Evolutionary conservation across 2,888 invertebrate species (phyloP).

Genomic region (Drosophila prolongata): DNA sequence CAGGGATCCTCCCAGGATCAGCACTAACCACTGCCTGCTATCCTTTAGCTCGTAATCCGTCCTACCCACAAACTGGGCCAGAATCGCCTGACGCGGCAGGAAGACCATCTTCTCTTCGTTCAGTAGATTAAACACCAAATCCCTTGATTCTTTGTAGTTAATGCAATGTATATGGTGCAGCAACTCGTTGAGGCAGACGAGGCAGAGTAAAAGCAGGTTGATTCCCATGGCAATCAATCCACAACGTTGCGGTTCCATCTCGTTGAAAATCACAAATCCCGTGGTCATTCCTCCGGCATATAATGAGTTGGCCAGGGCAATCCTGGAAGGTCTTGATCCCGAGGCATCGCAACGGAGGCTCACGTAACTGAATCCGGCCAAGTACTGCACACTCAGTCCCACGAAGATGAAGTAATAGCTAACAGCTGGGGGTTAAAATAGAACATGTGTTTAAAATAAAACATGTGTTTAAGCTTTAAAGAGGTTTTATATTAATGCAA

Average conservation of each 20-base stretch:
- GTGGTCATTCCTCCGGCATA: slow-evolving; percentile 65
- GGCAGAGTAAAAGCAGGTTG: slow-evolving; percentile 50
- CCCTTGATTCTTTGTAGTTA: slow-evolving; percentile 75
- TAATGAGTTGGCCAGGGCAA: slow-evolving; percentile 70
- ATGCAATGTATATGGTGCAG: slow-evolving; percentile 69
- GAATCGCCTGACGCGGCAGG: slow-evolving; percentile 61
- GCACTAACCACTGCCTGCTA: slow-evolving; percentile 73
- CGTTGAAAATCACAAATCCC: slow-evolving; percentile 75
- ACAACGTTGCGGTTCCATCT: slow-evolving; percentile 66
- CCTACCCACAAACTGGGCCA: slow-evolving; percentile 70
- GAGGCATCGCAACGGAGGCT: slow-evolving; percentile 71
- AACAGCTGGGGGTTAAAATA: slow-evolving; percentile 53
- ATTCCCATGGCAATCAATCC: slow-evolving; percentile 69
- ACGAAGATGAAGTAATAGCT: slow-evolving; percentile 79
- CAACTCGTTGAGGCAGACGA: slow-evolving; percentile 72
- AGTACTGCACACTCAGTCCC: slow-evolving; percentile 64
- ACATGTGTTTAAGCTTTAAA: too few relatives aligned
- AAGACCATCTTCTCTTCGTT: slow-evolving; percentile 78
- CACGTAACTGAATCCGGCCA: slow-evolving; percentile 77
- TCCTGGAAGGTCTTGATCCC: slow-evolving; percentile 69
- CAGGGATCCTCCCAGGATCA: slow-evolving; percentile 55
- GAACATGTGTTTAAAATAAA: background rate
- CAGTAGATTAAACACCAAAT: slow-evolving; percentile 77
- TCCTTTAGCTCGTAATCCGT: slow-evolving; percentile 63
- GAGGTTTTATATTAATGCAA: background rate